Evolutionary conservation across 2,888 invertebrate species (phyloP).

Genomic region (Cantharis lateralis): DNA sequence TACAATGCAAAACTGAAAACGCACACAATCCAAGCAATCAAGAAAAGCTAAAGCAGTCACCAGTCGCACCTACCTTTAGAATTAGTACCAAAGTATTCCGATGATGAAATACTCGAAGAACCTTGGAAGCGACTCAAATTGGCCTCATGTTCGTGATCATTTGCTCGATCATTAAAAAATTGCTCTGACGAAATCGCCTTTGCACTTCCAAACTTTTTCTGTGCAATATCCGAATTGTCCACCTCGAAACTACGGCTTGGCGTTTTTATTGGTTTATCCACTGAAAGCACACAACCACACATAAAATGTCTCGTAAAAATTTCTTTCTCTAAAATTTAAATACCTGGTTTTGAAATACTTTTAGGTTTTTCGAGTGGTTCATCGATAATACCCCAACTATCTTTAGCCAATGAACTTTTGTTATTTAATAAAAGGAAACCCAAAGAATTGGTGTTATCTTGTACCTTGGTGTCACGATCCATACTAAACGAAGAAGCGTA

Average conservation of each 20-base stretch:
- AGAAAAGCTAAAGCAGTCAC: neutral
- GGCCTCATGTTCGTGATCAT: conserved; percentile 63
- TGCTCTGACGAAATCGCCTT: conserved; percentile 98
- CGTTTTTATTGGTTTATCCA: conserved; percentile 15
- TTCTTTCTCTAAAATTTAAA: neutral
- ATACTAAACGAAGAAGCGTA: conserved; percentile 64
- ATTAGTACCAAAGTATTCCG: conserved; percentile 81
- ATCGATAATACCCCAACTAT: conserved; percentile 56
- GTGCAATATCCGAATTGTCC: conserved; percentile 72
- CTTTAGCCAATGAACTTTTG: conserved; percentile 36
- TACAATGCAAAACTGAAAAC: too few species aligned
- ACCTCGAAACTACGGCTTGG: conserved; percentile 28
- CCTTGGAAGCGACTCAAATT: conserved; percentile 84
- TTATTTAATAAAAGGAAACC: conserved; percentile 38
- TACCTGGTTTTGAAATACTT: conserved; percentile 25
- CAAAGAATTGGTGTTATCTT: conserved; percentile 37
- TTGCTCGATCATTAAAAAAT: conserved; percentile 80
- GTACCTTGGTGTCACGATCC: conserved; percentile 58
- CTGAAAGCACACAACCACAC: neutral
- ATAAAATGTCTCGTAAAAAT: neutral
- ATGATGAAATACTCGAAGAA: conserved; percentile 92
- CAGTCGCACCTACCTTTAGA: conserved; percentile 40
- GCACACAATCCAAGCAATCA: too few species aligned
- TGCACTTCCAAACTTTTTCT: conserved; percentile 95
- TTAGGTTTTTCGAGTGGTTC: conserved; percentile 43